Evolutionary conservation across 2,797 vertebrate genomes (phyloP), one percentile per base, ranked within the genome.

Genomic region (Diplodus puntazzo): DNA sequence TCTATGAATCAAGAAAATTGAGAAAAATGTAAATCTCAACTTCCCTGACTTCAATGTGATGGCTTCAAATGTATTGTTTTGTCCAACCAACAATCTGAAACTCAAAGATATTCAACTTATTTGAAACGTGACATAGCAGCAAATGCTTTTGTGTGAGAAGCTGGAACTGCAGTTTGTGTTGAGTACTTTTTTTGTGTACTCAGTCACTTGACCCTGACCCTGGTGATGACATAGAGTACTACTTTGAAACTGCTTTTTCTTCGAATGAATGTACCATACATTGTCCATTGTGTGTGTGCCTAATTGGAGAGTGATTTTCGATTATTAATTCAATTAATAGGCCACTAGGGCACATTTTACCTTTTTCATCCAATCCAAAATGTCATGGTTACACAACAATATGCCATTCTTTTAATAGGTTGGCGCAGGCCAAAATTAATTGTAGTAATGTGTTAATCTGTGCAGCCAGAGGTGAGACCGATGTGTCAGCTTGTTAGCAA

Each of bases 371-470:
- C 5, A 46, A 12, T 66, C 43, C 61, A 25, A 48, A 59, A 73
- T 60, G 49, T n/a, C 21, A 46, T 2, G 3, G 66, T 85, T 80
- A 85, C 60, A 89, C 84, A 87, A 81, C 75, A 82, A 71, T 75
- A 11, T 57, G 27, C 45, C 52, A 18, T 65, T 85, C 71, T 75
- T 88, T 82, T 78, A 81, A 83, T 82, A 77, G 62, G 62, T 80
- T 75, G 30, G 52, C 23, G n/a, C 42, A 23, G 55, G 11, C 23
- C 18, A 16, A 72, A 87, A 79, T 77, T 62, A 84, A 89, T 90
- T 80, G 81, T 69, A 77, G 71, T 79, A 62, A 85, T 82, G 79
- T 82, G 73, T 86, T 84, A 82, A 77, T 87, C 74, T 85, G 70
- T 79, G 68, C 71, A 60, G 61, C 49, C 80, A 55, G 72, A 80